Conservation (phyloP, 1,140 invertebrate species). For the Stegodyphus mimosarum region DNA sequence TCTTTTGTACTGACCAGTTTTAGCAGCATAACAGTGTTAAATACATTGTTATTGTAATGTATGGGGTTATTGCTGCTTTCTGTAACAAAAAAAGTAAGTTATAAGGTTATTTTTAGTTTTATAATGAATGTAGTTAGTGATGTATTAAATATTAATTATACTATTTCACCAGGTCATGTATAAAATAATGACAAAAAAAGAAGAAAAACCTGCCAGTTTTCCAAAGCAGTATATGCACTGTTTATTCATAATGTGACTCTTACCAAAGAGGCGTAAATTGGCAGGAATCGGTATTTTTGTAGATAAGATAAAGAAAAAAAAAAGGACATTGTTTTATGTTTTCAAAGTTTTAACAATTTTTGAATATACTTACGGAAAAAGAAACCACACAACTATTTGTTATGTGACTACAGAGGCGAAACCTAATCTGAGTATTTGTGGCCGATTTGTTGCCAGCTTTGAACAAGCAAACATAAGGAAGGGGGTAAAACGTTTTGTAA, state of each 20-base stretch:
- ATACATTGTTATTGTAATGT: conserved; percentile 37
- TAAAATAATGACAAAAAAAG: not conserved
- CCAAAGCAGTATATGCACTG: not conserved
- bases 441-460: not conserved
- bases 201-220: conserved; percentile 21
- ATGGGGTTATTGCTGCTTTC: conserved; percentile 7
- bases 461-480: not conserved
- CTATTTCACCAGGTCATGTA: conserved; percentile 12
- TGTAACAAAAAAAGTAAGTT: conserved; percentile 27
- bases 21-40: conserved; percentile 23
- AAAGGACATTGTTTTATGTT: conserved; percentile 28
- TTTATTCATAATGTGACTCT: conserved; percentile 16
- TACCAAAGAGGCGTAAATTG: conserved; percentile 31
- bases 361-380: not conserved
- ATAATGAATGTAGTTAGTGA: conserved; percentile 27
- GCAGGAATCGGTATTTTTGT: conserved; percentile 43
- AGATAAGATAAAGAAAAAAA: conserved; percentile 30
- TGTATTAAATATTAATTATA: conserved; percentile 8
- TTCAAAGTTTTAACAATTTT: conserved; percentile 46
- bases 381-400: not conserved
- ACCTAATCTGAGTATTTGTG: not conserved
- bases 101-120: conserved; percentile 39
- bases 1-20: conserved; percentile 19
- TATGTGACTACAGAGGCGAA: not conserved
- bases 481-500: not conserved